A percentile compares a stretch with the other conserved stretches of the same genome.
These are phyloP conservation scores for Aphelinus certus DNA, from an alignment of 1,140 invertebrate species.

Conservation along the genomic window DNA sequence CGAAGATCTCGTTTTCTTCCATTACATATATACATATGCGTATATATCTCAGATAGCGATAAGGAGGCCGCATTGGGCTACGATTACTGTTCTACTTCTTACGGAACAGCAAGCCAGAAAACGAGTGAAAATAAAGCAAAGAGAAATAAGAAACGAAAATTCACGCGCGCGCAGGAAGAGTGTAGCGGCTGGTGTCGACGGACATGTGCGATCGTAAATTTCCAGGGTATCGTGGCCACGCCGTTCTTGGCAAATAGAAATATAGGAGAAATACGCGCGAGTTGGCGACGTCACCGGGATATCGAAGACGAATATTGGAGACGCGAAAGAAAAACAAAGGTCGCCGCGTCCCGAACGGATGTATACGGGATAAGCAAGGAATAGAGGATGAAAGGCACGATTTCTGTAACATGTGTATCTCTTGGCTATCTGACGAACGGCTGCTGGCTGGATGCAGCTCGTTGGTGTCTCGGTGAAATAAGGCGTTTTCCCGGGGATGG, in stretches of 20 bases:
- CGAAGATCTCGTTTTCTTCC: too few relatives aligned
- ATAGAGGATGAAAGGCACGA: not conserved
- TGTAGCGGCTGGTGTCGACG: not conserved
- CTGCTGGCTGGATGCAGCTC: too few relatives aligned
- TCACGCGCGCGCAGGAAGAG: not conserved
- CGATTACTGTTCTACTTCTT: too few relatives aligned
- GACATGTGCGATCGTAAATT: not conserved
- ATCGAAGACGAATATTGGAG: not conserved
- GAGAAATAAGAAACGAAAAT: too few relatives aligned
- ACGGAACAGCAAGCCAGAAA: too few relatives aligned
- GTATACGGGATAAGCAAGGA: constrained; percentile 3
- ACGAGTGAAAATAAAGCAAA: too few relatives aligned
- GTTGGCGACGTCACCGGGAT: not conserved
- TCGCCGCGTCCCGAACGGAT: not conserved
- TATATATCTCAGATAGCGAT: too few relatives aligned
- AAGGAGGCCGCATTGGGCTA: too few relatives aligned
- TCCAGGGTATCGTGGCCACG: not conserved
- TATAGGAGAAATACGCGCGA: not conserved
- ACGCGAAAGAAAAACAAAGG: not conserved
- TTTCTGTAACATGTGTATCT: not conserved
- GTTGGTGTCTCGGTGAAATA: too few relatives aligned
- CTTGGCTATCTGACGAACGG: not conserved
- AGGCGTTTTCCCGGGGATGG: too few relatives aligned
- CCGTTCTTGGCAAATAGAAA: not conserved
- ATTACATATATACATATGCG: too few relatives aligned